Conservation (phyloP, 2,113 vertebrate genomes). For the Lophura nycthemera region DNA sequence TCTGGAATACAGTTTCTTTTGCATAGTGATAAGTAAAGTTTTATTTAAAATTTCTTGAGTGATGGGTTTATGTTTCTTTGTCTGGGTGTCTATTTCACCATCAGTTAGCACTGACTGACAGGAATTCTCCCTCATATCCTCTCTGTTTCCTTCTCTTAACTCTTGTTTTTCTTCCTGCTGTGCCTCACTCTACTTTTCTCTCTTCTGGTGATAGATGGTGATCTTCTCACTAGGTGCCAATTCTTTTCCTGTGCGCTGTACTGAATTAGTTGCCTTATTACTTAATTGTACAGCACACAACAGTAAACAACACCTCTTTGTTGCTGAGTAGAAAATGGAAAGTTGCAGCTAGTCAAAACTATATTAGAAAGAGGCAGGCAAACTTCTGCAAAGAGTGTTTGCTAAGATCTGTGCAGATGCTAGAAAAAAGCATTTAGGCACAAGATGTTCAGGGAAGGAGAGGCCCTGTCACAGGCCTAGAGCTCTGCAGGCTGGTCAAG, state of each 20-base stretch:
- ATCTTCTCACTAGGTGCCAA: background rate
- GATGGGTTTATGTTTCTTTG: background rate
- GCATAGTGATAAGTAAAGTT: background rate
- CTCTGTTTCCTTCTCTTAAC: background rate
- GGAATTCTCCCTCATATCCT: background rate
- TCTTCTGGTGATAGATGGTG: background rate
- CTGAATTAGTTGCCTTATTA: background rate
- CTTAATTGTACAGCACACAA: background rate
- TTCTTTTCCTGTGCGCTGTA: background rate
- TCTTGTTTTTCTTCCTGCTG: background rate
- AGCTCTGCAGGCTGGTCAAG: background rate
- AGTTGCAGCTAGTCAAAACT: background rate
- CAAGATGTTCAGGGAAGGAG: background rate
- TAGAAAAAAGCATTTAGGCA: accelerated
- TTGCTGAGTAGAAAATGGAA: background rate
- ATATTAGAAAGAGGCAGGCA: background rate
- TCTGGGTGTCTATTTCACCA: background rate
- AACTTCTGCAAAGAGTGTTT: background rate
- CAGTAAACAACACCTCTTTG: background rate
- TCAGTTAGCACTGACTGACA: background rate
- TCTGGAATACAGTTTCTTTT: background rate
- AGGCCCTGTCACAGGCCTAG: background rate
- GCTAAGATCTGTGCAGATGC: background rate
- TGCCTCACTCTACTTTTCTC: background rate
- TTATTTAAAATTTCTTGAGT: background rate